Base-by-base conservation (phyloP, 2,888 invertebrate genomes). In the Drosophila austrosaltans region DNA sequence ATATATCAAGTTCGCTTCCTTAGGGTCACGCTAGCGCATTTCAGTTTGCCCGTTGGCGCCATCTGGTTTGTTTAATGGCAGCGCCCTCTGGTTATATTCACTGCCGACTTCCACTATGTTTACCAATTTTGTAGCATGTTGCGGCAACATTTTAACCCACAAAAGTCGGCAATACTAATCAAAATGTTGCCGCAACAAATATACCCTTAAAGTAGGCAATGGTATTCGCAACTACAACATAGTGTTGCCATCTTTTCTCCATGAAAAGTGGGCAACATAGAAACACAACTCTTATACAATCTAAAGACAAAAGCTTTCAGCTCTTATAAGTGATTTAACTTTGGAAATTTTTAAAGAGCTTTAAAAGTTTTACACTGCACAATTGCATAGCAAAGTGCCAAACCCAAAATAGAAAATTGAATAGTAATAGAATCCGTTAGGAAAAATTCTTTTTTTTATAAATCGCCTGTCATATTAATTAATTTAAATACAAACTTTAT, bases 111-210 rank as follows among this genome's bases (percentile, higher is more conserved):
- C 3, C 3, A 40, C 40, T 6, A 12, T 8, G 62, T 62, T 4
- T 16, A 16, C 25, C 5, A 2, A 2, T n/a, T 0, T 30, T 2
- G 16, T 32, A 54, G 56, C 72, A 75, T 78, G 72, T 76, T 79
- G 40, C 62, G 0, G 72, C 76, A 79, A 66, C 69, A 62, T 61
- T 44, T 58, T 30, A 10, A 40, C 57, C 67, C 66, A 2, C 5
- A 20, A 25, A 22, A 5, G 16, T 62, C 63, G 39, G 63, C 75
- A 58, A 56, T 2, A n/a, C 25, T 22, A 25, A 40, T 8, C 36
- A n/a, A 10, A 22, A 25, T 58, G 40, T 39, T 25, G 39, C 39
- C 0, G 40, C 39, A 57, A 40, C 25, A 58, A 2, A 12, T 6
- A 5, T 10, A 10, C n/a, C 39, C n/a, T 36, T 53, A 8, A 61